These are phyloP conservation scores for Helicolenus hilgendorfi DNA, from an alignment of 2,797 vertebrate species.

Conservation along the genomic window DNA sequence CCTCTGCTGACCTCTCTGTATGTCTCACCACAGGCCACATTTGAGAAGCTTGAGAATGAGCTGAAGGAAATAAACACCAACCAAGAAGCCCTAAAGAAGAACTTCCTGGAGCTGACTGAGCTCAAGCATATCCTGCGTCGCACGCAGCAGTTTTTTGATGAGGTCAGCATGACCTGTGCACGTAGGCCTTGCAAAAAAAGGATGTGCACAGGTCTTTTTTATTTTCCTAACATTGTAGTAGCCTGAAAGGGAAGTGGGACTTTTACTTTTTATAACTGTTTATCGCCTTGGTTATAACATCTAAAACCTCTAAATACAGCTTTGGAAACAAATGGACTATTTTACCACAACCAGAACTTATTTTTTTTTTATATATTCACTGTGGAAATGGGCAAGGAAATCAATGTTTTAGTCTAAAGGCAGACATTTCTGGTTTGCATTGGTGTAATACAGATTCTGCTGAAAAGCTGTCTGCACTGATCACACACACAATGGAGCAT, in stretches of 20 bases:
- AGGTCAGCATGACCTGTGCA: conserved; percentile 90
- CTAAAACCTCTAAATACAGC: neutral
- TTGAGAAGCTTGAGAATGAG: conserved; percentile 97
- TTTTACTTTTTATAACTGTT: neutral
- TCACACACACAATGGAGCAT: neutral
- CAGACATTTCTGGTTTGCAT: neutral
- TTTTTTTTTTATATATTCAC: neutral
- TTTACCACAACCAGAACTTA: neutral
- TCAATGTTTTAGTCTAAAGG: neutral
- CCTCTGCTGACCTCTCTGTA: neutral
- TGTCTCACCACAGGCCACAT: conserved; percentile 91
- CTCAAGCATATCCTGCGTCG: conserved; percentile 96
- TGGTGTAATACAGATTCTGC: neutral
- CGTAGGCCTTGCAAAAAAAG: neutral
- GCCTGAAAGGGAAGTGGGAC: neutral
- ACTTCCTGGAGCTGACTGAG: conserved; percentile 96
- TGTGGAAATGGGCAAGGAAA: neutral
- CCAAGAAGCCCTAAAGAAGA: conserved; percentile 96
- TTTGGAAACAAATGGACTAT: neutral
- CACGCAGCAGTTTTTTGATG: conserved; percentile 97
- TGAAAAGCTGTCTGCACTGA: neutral
- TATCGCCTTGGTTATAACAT: neutral
- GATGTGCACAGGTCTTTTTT: neutral
- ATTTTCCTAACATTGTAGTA: neutral
- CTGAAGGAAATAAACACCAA: conserved; percentile 98